Conservation (phyloP, 1,140 invertebrate genomes). For the Ceratosolen fusciceps region DNA sequence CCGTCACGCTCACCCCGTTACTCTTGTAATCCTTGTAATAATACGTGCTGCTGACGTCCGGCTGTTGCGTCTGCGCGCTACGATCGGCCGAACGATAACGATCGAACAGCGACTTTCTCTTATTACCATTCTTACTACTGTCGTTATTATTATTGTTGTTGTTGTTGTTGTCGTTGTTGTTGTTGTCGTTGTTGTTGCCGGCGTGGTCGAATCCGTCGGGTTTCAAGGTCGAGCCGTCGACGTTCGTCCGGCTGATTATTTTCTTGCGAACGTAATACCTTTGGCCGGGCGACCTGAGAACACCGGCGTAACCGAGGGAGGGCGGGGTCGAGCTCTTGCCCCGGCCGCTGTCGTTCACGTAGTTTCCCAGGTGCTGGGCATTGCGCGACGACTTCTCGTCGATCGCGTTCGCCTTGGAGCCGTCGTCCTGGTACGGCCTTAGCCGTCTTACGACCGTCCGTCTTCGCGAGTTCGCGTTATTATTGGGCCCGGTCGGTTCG, state of each 20-base stretch:
- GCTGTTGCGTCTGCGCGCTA: slow-evolving; percentile 42
- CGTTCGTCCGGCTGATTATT: slow-evolving; percentile 32
- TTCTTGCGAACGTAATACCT: slow-evolving; percentile 61
- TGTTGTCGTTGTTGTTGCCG: too few relatives aligned
- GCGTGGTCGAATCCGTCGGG: slow-evolving; percentile 29
- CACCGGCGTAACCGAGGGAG: slow-evolving; percentile 40
- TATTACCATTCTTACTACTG: too few relatives aligned
- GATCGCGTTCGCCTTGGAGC: not conserved
- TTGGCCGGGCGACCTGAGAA: slow-evolving; percentile 51
- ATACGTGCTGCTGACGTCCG: not conserved
- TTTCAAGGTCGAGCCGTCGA: slow-evolving; percentile 14
- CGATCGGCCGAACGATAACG: slow-evolving; percentile 54
- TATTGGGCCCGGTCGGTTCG: slow-evolving; percentile 27
- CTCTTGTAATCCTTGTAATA: not conserved
- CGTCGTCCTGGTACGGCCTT: slow-evolving; percentile 50
- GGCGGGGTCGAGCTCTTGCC: slow-evolving; percentile 36
- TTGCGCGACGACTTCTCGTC: not conserved
- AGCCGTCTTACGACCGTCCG: slow-evolving; percentile 62
- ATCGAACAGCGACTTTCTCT: slow-evolving; percentile 60
- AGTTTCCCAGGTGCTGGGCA: not conserved
- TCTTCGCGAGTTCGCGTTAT: slow-evolving; percentile 41
- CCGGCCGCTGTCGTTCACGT: slow-evolving; percentile 11
- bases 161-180: too few relatives aligned
- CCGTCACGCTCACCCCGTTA: not conserved
- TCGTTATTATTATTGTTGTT: too few relatives aligned